Base-by-base conservation (phyloP, 2,888 invertebrate genomes). In the Harpagoxenus sublaevis region DNA sequence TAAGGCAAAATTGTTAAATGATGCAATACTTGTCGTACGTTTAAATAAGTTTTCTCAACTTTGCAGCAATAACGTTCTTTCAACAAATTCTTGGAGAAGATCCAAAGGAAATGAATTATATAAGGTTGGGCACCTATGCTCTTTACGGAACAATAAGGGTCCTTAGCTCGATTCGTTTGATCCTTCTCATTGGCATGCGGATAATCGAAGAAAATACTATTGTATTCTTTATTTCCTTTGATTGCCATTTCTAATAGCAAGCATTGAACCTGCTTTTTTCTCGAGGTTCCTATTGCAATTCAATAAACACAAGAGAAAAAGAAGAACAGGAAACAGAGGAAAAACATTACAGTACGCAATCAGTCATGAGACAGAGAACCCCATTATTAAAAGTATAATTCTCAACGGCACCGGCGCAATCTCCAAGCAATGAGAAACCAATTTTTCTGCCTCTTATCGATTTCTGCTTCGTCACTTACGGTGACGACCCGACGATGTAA, bases 381-480 rank as follows among this genome's bases (percentile, higher is more conserved):
- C n/a, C 39, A 51, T 35, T 48, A 65, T 65, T 77, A 51, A 65
- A 51, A 48, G 51, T 8, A 39, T 48, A 51, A 75, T 77, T 51
- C 35, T 39, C 55, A 51, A 51, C 23, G 23, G 35, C 35, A 18
- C 35, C n/a, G 12, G 23, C 15, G 35, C 71, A 71, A 48, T 45
- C n/a, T 62, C 31, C n/a, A 15, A 15, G 18, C n/a, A 3, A 35
- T 35, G 18, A 39, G 23, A 65, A 65, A 28, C 10, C 1, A 15
- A 78, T 89, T 91, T 87, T 84, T 85, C 86, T 82, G 66, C 66
- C 73, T 78, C 68, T 84, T 81, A 87, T 84, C 71, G 84, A 86
- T 86, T 83, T 78, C 85, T 60, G 53, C 86, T 77, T 88, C 84
- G 84, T 89, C 88, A 86, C 71, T 89, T 83, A 86, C 87, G 83